These are phyloP conservation scores for Arion vulgaris DNA, from an alignment of 1,140 invertebrate genomes.

Conservation along the genomic window DNA sequence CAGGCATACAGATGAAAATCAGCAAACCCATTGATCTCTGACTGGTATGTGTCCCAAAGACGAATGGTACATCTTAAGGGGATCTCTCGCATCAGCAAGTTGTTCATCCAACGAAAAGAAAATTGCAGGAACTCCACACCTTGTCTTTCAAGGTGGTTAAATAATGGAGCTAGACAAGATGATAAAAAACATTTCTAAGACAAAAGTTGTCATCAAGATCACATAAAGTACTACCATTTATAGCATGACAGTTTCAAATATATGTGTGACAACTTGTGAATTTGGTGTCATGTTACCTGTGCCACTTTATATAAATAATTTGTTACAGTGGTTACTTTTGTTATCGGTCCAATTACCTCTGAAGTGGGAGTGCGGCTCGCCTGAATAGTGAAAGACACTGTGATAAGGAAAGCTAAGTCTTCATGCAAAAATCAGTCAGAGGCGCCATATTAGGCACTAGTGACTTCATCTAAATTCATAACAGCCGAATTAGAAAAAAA, in stretches of 20 bases:
- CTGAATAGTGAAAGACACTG: too few species aligned
- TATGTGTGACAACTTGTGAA: background rate
- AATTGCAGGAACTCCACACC: constrained; percentile 99
- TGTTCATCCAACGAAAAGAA: constrained; percentile 99
- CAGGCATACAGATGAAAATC: constrained; percentile 99
- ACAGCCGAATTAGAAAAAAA: too few species aligned
- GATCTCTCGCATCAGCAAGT: constrained; percentile 96
- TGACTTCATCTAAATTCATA: too few species aligned
- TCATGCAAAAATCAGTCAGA: too few species aligned
- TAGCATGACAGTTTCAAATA: background rate
- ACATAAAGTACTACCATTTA: too few species aligned
- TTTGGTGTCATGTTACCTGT: background rate
- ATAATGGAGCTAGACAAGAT: constrained; percentile 80
- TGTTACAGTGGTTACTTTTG: too few species aligned
- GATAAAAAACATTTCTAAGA: background rate
- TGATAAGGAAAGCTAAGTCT: too few species aligned
- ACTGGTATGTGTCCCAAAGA: constrained; percentile 98
- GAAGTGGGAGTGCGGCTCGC: too few species aligned
- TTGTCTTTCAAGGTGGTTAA: constrained; percentile 92
- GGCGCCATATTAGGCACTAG: too few species aligned
- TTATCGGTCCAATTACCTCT: too few species aligned
- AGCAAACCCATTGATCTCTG: constrained; percentile 95
- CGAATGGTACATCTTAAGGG: constrained; percentile 97
- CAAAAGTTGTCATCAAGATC: too few species aligned
- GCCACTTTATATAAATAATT: too few species aligned